Percentiles rank a stretch among this genome's conserved stretches.
Evolutionary conservation across 2,113 vertebrate genomes (phyloP).

Genomic region (Heterotilapia buettikoferi): DNA sequence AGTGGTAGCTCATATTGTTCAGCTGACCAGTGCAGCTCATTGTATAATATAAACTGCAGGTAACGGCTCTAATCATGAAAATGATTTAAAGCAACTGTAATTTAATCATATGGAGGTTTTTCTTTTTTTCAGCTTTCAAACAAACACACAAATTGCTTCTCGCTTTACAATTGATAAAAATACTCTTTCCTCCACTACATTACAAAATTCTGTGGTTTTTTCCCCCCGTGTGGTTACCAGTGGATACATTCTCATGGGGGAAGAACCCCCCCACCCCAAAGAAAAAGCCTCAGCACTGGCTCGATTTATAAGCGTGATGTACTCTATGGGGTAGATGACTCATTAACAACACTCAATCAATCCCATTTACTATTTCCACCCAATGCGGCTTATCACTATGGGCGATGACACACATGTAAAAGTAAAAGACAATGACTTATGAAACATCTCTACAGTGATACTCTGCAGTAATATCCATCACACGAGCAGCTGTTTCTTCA

Average conservation of each 20-base stretch:
- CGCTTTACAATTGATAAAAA: not conserved
- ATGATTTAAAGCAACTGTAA: not conserved
- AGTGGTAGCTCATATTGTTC: not conserved
- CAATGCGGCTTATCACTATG: not conserved
- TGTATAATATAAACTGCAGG: not conserved
- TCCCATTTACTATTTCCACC: not conserved
- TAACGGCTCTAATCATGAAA: not conserved
- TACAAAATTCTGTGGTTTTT: not conserved
- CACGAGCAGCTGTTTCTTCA: not conserved
- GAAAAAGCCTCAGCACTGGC: not conserved
- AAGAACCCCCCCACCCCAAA: not conserved
- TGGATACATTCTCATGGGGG: not conserved
- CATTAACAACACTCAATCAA: not conserved
- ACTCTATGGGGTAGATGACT: not conserved
- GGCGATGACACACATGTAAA: not conserved
- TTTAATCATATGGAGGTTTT: not conserved
- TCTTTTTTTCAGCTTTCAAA: not conserved
- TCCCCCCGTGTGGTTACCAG: not conserved
- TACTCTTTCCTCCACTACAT: not conserved
- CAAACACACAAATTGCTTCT: not conserved
- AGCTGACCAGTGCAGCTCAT: not conserved
- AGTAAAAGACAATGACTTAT: not conserved
- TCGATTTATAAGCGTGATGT: not conserved
- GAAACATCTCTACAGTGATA: not conserved
- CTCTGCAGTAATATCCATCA: not conserved